Conservation (phyloP, 1,140 invertebrate genomes). For the Lerema accius region DNA sequence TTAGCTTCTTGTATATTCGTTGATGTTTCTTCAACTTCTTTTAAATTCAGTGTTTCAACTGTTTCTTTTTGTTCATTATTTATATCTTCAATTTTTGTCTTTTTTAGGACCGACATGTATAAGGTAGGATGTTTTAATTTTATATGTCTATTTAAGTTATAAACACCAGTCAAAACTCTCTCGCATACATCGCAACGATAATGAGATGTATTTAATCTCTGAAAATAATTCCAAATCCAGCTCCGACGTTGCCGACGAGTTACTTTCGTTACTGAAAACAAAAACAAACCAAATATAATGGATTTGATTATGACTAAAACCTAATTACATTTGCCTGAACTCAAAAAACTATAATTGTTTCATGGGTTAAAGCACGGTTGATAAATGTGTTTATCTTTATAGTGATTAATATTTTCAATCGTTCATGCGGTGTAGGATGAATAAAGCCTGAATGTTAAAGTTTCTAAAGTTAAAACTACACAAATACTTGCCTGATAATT, state of each 20-base stretch:
- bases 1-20: too few species aligned
- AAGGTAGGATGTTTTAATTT: slow-evolving; percentile 56
- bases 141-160: slow-evolving; percentile 75
- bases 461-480: too few species aligned
- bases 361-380: too few species aligned
- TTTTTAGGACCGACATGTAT: slow-evolving; percentile 46
- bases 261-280: neutral
- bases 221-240: slow-evolving; percentile 76
- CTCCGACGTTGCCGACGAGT: slow-evolving; percentile 39
- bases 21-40: too few species aligned
- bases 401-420: too few species aligned
- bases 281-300: neutral
- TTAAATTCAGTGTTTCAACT: neutral
- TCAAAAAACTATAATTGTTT: too few species aligned
- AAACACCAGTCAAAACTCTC: slow-evolving; percentile 65
- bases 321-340: too few species aligned
- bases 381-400: too few species aligned
- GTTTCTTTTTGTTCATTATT: neutral
- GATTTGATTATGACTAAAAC: too few species aligned
- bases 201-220: slow-evolving; percentile 61
- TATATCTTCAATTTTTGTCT: slow-evolving; percentile 28
- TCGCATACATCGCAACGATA: slow-evolving; percentile 69
- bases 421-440: too few species aligned
- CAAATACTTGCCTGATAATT: neutral
- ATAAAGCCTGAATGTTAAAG: too few species aligned